Evolutionary conservation across 2,888 invertebrate genomes (phyloP).

Genomic region (Hirudinaria manillensis): DNA sequence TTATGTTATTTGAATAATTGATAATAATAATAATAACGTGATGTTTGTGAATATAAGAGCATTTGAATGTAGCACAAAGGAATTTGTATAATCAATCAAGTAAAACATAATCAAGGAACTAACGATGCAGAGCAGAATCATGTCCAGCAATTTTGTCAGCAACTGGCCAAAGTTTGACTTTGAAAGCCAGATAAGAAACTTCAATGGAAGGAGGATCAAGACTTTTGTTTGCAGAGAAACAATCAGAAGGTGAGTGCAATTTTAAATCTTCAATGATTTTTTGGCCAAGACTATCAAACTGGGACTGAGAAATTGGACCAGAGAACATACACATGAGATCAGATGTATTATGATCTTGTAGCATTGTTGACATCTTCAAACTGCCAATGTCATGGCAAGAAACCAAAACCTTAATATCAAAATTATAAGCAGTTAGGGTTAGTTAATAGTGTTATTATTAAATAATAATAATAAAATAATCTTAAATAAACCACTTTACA

Average conservation of each 20-base stretch:
- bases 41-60: no score
- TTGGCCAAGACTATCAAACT: neutral
- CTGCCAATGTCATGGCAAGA: neutral
- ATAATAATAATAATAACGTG: no score
- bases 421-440: no score
- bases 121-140: conserved; percentile 8
- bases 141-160: neutral
- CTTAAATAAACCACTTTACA: no score
- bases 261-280: neutral
- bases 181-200: neutral
- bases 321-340: conserved; percentile 15
- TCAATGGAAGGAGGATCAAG: neutral
- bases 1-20: no score
- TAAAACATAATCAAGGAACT: neutral
- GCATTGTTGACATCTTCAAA: neutral
- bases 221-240: neutral
- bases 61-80: no score
- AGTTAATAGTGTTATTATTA: no score
- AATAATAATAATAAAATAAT: no score
- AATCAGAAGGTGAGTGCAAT: neutral
- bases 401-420: neutral
- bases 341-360: neutral
- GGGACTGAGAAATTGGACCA: neutral
- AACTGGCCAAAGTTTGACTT: conserved; percentile 16
- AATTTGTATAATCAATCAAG: no score